Percentiles rank a stretch among this genome's conserved stretches.
Evolutionary conservation across 2,113 vertebrate species (phyloP).

Genomic region (Gadus chalcogrammus): DNA sequence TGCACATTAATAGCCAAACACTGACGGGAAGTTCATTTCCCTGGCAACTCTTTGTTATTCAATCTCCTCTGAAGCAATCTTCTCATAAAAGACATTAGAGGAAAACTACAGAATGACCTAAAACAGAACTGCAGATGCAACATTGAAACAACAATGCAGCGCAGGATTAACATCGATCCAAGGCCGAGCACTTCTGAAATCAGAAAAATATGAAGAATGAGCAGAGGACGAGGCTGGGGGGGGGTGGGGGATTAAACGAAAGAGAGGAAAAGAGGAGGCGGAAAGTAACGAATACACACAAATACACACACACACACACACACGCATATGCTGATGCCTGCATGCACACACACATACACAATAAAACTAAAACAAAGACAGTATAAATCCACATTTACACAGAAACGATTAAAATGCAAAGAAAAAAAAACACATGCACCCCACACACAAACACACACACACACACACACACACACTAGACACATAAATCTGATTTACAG

Average conservation of each 20-base stretch:
- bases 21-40: conserved; percentile 18
- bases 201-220: too few species aligned
- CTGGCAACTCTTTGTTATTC: background rate
- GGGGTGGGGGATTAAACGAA: background rate
- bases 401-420: too few species aligned
- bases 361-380: too few species aligned
- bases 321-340: too few species aligned
- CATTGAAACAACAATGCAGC: conserved; percentile 33
- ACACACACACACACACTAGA: too few species aligned
- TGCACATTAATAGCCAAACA: conserved; percentile 10
- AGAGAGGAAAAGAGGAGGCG: background rate
- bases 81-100: conserved; percentile 39
- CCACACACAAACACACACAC: too few species aligned
- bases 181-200: conserved; percentile 20
- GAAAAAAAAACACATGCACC: too few species aligned
- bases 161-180: conserved; percentile 20
- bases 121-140: conserved; percentile 28
- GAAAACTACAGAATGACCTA: conserved; percentile 41
- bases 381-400: too few species aligned
- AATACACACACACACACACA: too few species aligned
- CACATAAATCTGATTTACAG: too few species aligned
- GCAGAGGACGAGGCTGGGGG: conserved; percentile 8
- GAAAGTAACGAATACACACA: too few species aligned
- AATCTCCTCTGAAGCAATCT: conserved; percentile 12
- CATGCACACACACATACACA: too few species aligned